Conservation (phyloP, 2,113 vertebrate genomes). For the Oxygymnocypris stewartii region DNA sequence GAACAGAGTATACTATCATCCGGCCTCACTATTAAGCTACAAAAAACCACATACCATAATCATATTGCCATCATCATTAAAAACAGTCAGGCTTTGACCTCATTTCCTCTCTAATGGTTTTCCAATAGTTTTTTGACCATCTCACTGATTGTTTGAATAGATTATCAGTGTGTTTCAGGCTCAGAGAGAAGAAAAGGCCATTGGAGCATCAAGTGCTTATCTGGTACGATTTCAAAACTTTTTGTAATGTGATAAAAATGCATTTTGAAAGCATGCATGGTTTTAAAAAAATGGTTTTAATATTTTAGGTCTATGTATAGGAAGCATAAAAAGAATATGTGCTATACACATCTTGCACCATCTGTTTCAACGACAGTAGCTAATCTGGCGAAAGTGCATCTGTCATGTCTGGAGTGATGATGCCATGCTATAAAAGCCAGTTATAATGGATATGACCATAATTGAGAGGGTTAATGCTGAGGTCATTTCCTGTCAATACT, state of each 20-base stretch:
- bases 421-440: slow-evolving; percentile 31
- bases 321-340: background rate
- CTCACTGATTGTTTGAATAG: slow-evolving; percentile 53
- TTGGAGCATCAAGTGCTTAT: background rate
- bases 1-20: slow-evolving; percentile 46
- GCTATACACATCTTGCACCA: background rate
- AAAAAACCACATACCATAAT: slow-evolving; percentile 19
- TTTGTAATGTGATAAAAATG: background rate
- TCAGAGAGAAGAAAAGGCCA: background rate
- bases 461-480: slow-evolving; percentile 45
- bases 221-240: background rate
- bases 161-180: slow-evolving; percentile 19
- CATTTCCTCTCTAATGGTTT: slow-evolving; percentile 31
- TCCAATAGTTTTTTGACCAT: slow-evolving; percentile 27
- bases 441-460: slow-evolving; percentile 46
- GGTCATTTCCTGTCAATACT: slow-evolving; percentile 51
- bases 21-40: slow-evolving; percentile 22
- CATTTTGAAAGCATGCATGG: background rate
- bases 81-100: background rate
- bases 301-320: background rate
- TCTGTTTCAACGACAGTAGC: background rate
- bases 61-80: slow-evolving; percentile 26
- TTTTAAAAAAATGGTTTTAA: background rate
- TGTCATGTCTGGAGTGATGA: slow-evolving; percentile 30
- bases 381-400: slow-evolving; percentile 36